phyloP scores from a whole-genome alignment of 92 coral and sea anemone genomes.

The Plumapathes pennacea region DNA sequence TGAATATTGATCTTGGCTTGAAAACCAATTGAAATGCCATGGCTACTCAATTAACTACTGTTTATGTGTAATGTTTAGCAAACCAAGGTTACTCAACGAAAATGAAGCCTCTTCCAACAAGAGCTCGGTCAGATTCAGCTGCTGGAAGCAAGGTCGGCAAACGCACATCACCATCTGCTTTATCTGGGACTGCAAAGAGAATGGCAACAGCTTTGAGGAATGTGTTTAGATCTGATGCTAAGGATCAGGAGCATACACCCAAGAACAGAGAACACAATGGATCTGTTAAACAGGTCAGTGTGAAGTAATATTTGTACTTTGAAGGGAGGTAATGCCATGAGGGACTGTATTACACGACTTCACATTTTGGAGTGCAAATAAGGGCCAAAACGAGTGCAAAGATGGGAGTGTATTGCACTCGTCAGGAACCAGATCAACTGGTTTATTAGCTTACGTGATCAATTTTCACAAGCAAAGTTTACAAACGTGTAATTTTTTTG shows the following conservation, averaged over 20 bases:
- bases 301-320: too few species aligned
- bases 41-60: background rate
- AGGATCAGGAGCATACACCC: slow-evolving; percentile 57
- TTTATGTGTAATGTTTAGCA: slow-evolving; percentile 26
- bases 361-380: too few species aligned
- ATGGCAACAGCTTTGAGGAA: slow-evolving; percentile 79
- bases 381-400: too few species aligned
- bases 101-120: slow-evolving; percentile 55
- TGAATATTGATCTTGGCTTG: too few species aligned
- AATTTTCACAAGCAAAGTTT: too few species aligned
- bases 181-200: slow-evolving; percentile 73
- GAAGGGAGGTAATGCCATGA: too few species aligned
- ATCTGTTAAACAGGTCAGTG: slow-evolving; percentile 39
- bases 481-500: too few species aligned
- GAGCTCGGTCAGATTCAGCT: slow-evolving; percentile 43
- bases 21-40: too few species aligned
- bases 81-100: slow-evolving; percentile 77
- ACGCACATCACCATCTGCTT: slow-evolving; percentile 65
- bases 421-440: too few species aligned
- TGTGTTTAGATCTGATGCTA: slow-evolving; percentile 77
- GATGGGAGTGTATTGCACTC: too few species aligned
- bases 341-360: too few species aligned
- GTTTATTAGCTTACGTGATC: too few species aligned
- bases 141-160: slow-evolving; percentile 61
- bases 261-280: slow-evolving; percentile 52